Percentiles rank a stretch among this genome's conserved stretches.
These are phyloP conservation scores for Drosophila malerkotliana DNA, from an alignment of 1,140 invertebrate genomes.

Conservation along the genomic window DNA sequence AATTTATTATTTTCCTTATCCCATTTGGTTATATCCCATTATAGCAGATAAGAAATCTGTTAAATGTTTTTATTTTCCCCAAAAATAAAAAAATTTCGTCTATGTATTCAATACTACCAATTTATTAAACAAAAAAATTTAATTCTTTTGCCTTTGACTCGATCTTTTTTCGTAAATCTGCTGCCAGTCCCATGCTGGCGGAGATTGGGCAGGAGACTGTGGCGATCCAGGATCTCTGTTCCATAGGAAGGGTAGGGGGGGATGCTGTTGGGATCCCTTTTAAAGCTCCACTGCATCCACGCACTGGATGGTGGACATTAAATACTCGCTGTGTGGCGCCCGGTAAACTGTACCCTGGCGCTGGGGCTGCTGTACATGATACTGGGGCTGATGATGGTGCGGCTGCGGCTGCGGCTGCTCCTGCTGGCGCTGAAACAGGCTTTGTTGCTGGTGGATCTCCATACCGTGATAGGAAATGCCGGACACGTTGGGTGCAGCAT, in stretches of 20 bases:
- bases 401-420: background rate
- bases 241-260: background rate
- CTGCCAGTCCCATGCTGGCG: background rate
- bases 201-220: background rate
- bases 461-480: background rate
- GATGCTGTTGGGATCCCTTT: background rate
- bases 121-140: constrained; percentile 42
- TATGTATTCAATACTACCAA: constrained; percentile 16
- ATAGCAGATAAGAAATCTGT: no score
- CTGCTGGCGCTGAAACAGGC: background rate
- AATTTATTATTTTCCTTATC: background rate
- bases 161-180: background rate
- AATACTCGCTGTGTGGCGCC: background rate
- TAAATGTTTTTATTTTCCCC: background rate
- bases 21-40: no score
- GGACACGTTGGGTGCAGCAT: background rate
- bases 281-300: background rate
- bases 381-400: background rate
- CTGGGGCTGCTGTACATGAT: background rate
- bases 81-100: background rate
- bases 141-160: background rate
- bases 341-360: background rate
- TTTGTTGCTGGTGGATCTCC: background rate
- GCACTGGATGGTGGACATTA: background rate
- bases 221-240: background rate